Base-by-base conservation (phyloP, 2,888 invertebrate species). In the Aleiodes alternator region DNA sequence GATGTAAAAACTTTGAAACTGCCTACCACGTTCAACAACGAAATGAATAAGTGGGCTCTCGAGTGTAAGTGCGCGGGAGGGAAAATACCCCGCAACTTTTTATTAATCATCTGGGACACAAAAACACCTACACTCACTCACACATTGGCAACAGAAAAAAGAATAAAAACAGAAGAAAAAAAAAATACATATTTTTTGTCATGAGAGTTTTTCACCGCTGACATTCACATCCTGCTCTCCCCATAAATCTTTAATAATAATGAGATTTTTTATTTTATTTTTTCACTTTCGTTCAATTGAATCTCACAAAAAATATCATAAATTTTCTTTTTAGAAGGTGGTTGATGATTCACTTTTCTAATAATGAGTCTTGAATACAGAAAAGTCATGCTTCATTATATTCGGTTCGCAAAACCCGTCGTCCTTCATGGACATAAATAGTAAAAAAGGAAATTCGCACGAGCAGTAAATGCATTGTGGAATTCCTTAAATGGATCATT, bases 41-140 rank as follows among this genome's bases (percentile, higher is more conserved):
- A 95, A 88, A 91, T 95, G 75, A 94, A 94, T 88, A 94, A 94
- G 90, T 96, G 96, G 96, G 94, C 95, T 23, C 90, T 96, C 76
- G 96, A 96, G 91, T 95, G 96, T 94, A 91, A 93, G 94, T 93
- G 86, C 23, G 50, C 23, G 70, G n/a, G 34, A 34, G 34, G 34
- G 38, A 76, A 53, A 69, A 72, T 76, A 16, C 51, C 11, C 48
- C 50, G 34, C 57, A n/a, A 50, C 31, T 73, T 69, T 59, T 74
- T 74, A 74, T 69, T 69, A 57, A 74, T 74, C 74, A 74, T 57
- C 69, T 14, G 59, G 56, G 68, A 56, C 56, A 23, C 38, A 61
- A 69, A 50, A 69, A 50, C 64, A 50, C 29, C 23, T 12, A 38
- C 51, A 61, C 56, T 14, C 16, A 70, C 38, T 55, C 43, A 71